These are phyloP conservation scores for Cyprinodon brontotheroides DNA, from an alignment of 2,113 vertebrate species.

Conservation along the genomic window DNA sequence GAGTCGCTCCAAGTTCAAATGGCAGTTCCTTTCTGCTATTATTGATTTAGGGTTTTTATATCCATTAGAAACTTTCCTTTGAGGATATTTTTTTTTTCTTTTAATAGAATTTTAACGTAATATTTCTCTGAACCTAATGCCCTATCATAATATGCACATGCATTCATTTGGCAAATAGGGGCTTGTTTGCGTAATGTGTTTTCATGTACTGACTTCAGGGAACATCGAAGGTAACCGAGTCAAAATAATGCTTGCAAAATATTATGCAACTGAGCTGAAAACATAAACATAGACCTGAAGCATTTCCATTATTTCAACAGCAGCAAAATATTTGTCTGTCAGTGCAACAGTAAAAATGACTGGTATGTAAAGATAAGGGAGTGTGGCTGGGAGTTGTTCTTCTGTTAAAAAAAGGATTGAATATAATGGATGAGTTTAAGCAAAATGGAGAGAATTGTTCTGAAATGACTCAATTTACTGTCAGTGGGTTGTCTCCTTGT, in stretches of 20 bases:
- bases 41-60: no score
- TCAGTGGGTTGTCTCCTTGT: neutral
- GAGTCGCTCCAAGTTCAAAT: no score
- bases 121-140: neutral
- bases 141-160: neutral
- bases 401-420: neutral
- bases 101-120: slow-evolving; percentile 1
- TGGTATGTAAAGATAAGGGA: neutral
- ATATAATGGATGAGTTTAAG: neutral
- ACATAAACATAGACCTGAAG: neutral
- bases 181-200: slow-evolving; percentile 1
- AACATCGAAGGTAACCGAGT: neutral
- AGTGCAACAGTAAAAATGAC: neutral
- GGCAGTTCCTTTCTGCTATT: no score
- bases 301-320: neutral
- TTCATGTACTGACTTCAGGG: neutral
- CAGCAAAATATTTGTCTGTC: neutral
- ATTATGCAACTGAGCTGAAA: slow-evolving; percentile 2
- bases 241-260: neutral
- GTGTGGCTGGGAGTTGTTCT: neutral
- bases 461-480: neutral
- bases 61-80: neutral
- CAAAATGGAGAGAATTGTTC: slow-evolving; percentile 4
- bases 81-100: neutral
- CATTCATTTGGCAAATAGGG: neutral